phyloP scores from a whole-genome alignment of 53 echinoderm and acorn worm species.

The Zoroaster sp. region DNA sequence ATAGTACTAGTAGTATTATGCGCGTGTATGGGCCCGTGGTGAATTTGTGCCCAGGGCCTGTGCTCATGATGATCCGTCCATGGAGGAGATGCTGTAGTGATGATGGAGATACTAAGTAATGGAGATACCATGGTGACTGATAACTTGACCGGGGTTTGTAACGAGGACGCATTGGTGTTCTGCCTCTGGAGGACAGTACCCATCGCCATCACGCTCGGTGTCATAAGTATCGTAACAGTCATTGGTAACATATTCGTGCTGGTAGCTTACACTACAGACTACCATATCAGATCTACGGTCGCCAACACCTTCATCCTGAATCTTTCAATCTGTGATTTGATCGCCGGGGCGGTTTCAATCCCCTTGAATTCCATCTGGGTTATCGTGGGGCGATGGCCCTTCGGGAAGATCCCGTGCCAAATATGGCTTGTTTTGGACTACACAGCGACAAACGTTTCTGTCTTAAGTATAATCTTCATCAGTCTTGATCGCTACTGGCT shows the following conservation, averaged over 20 bases:
- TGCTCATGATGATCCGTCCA: too few species aligned
- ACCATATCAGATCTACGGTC: slow-evolving; percentile 63
- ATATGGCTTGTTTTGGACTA: slow-evolving; percentile 71
- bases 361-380: slow-evolving; percentile 66
- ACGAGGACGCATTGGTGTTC: not conserved
- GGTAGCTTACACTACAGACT: slow-evolving; percentile 55
- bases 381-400: slow-evolving; percentile 51
- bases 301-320: slow-evolving; percentile 72
- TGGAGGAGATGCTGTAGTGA: too few species aligned
- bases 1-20: too few species aligned
- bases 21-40: too few species aligned
- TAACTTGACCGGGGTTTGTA: not conserved
- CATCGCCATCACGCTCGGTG: not conserved
- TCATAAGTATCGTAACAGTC: slow-evolving; percentile 67
- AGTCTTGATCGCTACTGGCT: slow-evolving; percentile 95
- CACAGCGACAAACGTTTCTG: slow-evolving; percentile 61
- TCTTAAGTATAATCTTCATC: slow-evolving; percentile 72
- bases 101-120: not conserved
- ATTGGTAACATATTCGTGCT: slow-evolving; percentile 74
- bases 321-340: slow-evolving; percentile 74
- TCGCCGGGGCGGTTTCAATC: slow-evolving; percentile 65
- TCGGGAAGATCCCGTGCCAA: slow-evolving; percentile 66
- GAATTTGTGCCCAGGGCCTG: too few species aligned
- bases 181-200: slow-evolving; percentile 10
- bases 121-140: not conserved